These are phyloP conservation scores for Protosalanx chinensis DNA, from an alignment of 2,797 vertebrate genomes.

Conservation along the genomic window DNA sequence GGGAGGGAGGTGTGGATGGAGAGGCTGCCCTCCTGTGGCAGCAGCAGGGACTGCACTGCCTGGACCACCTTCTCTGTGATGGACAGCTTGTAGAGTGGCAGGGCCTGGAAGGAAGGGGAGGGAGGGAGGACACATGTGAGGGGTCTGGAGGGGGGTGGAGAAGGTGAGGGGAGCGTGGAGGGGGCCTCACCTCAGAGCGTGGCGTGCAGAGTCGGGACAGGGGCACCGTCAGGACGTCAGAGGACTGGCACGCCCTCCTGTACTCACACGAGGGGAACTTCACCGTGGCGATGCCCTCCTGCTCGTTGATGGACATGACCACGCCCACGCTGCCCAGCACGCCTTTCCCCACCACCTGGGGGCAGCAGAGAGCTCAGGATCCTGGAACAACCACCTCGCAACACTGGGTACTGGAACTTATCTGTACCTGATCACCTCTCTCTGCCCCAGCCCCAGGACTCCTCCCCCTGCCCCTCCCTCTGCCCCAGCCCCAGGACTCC, in stretches of 20 bases:
- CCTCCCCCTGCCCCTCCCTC: no score
- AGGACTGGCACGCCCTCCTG: conserved; percentile 90
- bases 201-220: conserved; percentile 96
- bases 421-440: background rate
- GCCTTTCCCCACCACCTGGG: conserved; percentile 92
- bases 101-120: conserved; percentile 70
- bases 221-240: conserved; percentile 90
- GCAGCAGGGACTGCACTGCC: conserved; percentile 98
- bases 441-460: no score
- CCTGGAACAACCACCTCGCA: no score
- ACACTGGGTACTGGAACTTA: no score
- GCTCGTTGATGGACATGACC: conserved; percentile 97
- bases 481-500: no score
- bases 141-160: conserved; percentile 4
- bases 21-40: conserved; percentile 98
- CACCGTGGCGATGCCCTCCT: conserved; percentile 97
- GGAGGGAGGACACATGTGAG: background rate
- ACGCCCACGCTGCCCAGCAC: conserved; percentile 90
- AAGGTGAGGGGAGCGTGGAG: background rate
- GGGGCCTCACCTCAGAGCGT: conserved; percentile 86
- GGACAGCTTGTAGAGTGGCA: conserved; percentile 97
- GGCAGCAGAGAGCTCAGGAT: background rate
- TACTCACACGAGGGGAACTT: conserved; percentile 91
- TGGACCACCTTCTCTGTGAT: conserved; percentile 99
- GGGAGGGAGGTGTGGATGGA: conserved; percentile 98